Percentiles rank a stretch among this genome's conserved stretches.
These are phyloP conservation scores for Epicampocera succincta DNA, from an alignment of 2,888 invertebrate genomes.

Conservation along the genomic window DNA sequence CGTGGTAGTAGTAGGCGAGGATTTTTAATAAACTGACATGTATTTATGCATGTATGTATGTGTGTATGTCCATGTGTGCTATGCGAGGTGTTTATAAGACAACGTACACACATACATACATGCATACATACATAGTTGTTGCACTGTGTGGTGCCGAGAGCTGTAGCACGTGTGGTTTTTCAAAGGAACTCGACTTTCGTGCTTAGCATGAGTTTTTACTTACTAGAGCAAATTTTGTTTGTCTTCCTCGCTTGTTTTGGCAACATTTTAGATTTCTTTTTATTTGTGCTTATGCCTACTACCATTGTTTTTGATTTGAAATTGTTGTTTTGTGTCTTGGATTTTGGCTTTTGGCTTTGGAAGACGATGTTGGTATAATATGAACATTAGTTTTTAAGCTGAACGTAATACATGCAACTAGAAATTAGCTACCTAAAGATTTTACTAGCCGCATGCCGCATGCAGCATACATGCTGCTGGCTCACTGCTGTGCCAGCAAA, in stretches of 20 bases:
- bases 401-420: conserved; percentile 53
- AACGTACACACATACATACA: background rate
- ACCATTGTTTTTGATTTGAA: conserved; percentile 26
- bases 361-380: conserved; percentile 52
- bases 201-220: conserved; percentile 30
- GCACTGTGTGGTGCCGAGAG: conserved; percentile 66
- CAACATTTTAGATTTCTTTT: conserved; percentile 11
- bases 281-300: conserved; percentile 3
- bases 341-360: conserved; percentile 28
- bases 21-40: conserved; percentile 46
- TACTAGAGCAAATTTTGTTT: conserved; percentile 20
- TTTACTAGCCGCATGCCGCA: conserved; percentile 43
- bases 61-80: background rate
- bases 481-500: conserved; percentile 52
- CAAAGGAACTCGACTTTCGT: conserved; percentile 64
- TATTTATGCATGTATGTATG: background rate
- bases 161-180: conserved; percentile 70
- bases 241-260: conserved; percentile 5
- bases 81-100: conserved; percentile 23
- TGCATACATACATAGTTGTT: conserved; percentile 32
- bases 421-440: conserved; percentile 66
- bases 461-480: conserved; percentile 49
- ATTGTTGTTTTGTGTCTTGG: conserved; percentile 20
- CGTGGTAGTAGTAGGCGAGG: conserved; percentile 52
- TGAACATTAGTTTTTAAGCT: conserved; percentile 60